Evolutionary conservation across 2,888 invertebrate genomes (phyloP).

Genomic region (Dryomyza anilis): DNA sequence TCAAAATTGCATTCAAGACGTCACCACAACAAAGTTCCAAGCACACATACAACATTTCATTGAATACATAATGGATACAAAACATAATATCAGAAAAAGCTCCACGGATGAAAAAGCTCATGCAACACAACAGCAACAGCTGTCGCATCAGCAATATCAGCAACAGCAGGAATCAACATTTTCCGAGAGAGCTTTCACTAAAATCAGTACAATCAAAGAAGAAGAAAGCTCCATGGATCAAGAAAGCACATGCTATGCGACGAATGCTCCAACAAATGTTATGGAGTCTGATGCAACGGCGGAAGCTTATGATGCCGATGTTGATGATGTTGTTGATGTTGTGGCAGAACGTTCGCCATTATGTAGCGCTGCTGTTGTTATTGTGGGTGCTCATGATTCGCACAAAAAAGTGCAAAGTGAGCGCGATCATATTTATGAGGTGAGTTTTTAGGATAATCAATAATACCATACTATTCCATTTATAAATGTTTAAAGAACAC

Average conservation of each 20-base stretch:
- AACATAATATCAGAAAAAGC: background rate
- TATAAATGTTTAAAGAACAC: background rate
- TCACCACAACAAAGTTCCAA: background rate
- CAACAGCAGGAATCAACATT: conserved; percentile 8
- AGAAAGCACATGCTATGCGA: no score
- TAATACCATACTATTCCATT: background rate
- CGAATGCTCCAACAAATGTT: no score
- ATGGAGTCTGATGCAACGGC: conserved; percentile 35
- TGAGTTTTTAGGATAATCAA: conserved; percentile 24
- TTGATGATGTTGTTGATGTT: conserved; percentile 27
- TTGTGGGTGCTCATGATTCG: conserved; percentile 15
- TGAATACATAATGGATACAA: background rate
- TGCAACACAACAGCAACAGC: conserved; percentile 17
- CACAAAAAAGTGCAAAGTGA: conserved; percentile 38
- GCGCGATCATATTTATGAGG: conserved; percentile 53
- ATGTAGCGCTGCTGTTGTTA: conserved; percentile 26
- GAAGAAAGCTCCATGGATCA: no score
- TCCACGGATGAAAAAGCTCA: background rate
- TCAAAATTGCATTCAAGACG: background rate
- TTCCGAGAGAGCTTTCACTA: no score
- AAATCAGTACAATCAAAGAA: no score
- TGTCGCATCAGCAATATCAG: conserved; percentile 2
- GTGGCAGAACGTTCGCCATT: no score
- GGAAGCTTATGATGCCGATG: conserved; percentile 51
- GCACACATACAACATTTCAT: background rate